phyloP scores from a whole-genome alignment of 2,888 invertebrate genomes.

The Lysandra bellargus region DNA sequence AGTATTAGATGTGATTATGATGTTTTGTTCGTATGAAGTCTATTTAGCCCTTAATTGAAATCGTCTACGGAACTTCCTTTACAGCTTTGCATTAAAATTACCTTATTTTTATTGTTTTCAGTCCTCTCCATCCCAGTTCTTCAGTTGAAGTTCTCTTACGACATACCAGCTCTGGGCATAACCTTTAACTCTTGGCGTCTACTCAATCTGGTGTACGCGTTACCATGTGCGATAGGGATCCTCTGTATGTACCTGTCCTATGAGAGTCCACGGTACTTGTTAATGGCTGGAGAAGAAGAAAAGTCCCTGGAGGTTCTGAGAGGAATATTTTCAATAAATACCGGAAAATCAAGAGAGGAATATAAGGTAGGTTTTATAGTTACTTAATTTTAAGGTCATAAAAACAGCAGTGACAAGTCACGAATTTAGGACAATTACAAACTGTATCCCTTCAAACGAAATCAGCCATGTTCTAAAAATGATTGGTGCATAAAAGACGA shows the following conservation, averaged over 20 bases:
- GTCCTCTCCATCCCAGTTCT: constrained; percentile 84
- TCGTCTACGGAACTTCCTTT: not conserved
- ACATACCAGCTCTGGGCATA: constrained; percentile 70
- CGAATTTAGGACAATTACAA: not conserved
- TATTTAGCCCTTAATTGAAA: not conserved
- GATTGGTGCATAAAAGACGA: not conserved
- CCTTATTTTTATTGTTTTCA: constrained; percentile 44
- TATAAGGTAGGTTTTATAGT: constrained; percentile 52
- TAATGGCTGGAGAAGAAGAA: constrained; percentile 77
- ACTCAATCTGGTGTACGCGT: constrained; percentile 81
- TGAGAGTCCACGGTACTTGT: constrained; percentile 88
- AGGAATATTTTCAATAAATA: constrained; percentile 58
- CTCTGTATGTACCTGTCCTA: constrained; percentile 78
- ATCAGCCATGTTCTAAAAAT: constrained; percentile 36
- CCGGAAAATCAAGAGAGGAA: constrained; percentile 51
- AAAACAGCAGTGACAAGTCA: not conserved
- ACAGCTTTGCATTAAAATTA: not conserved
- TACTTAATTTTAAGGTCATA: not conserved
- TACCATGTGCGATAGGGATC: constrained; percentile 82
- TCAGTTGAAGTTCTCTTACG: constrained; percentile 74
- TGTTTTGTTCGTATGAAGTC: not conserved
- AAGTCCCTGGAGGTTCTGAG: constrained; percentile 75
- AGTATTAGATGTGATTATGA: not conserved
- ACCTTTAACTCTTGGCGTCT: constrained; percentile 87
- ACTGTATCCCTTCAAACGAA: constrained; percentile 49